A percentile compares a stretch with the other conserved stretches of the same genome.
Conservation (phyloP, 2,113 vertebrate genomes). For the Microtus richardsoni region DNA sequence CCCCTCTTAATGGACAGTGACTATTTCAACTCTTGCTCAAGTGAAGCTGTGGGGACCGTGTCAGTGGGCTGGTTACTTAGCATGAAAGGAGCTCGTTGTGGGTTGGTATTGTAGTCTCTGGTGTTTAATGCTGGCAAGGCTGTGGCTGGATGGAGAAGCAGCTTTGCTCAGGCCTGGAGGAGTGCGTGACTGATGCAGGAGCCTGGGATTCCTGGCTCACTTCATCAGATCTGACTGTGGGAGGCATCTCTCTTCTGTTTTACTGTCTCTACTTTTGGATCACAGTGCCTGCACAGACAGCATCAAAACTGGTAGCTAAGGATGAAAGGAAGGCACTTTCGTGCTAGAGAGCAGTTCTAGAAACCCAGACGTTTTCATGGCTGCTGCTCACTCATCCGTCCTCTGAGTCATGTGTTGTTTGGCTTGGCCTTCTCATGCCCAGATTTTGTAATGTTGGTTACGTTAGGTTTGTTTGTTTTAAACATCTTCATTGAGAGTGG, state of each 20-base stretch:
- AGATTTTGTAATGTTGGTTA: neutral
- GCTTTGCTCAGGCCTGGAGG: neutral
- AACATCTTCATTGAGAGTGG: slow-evolving; percentile 7
- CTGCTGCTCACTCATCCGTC: neutral
- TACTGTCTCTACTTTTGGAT: neutral
- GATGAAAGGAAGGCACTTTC: neutral
- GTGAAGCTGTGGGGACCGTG: neutral
- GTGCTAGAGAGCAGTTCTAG: neutral
- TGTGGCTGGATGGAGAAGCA: neutral
- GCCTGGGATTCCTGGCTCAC: neutral
- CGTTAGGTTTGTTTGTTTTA: neutral
- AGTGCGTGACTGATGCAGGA: neutral
- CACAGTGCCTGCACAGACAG: neutral
- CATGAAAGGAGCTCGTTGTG: neutral
- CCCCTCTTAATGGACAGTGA: neutral
- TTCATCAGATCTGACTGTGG: neutral
- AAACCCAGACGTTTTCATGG: neutral
- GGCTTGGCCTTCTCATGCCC: slow-evolving; percentile 15
- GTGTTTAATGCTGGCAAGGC: neutral
- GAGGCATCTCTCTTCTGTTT: neutral
- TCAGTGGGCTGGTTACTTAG: neutral
- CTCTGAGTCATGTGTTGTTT: slow-evolving; percentile 38
- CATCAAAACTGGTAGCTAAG: neutral
- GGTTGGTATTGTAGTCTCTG: neutral
- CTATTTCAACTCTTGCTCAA: neutral